A percentile compares a stretch with the other conserved stretches of the same genome.
Evolutionary conservation across 2,888 invertebrate species (phyloP).

Genomic region (Branchipolynoe longqiensis): DNA sequence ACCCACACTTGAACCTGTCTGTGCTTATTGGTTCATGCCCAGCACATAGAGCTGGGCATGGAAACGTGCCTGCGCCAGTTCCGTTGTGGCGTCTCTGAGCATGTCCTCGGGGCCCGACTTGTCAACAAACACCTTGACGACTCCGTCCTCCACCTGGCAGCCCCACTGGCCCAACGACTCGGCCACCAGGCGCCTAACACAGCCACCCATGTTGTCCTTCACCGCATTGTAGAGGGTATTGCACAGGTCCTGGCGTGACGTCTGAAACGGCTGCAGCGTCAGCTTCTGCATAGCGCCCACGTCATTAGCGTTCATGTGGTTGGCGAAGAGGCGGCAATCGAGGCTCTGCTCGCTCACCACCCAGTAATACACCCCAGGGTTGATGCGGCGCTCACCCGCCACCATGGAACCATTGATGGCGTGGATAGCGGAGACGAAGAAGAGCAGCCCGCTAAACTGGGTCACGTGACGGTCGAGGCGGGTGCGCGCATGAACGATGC

Average conservation of each 20-base stretch:
- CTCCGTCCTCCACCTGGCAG: not conserved
- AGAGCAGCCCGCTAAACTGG: not conserved
- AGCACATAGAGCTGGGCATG: not conserved
- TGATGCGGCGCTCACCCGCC: not conserved
- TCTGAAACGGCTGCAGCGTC: not conserved
- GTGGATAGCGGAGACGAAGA: not conserved
- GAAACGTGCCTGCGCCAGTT: not conserved
- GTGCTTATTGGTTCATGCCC: too few relatives aligned
- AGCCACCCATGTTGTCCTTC: constrained; percentile 15
- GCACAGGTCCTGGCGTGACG: not conserved
- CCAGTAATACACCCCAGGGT: constrained; percentile 15
- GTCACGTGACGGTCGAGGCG: not conserved
- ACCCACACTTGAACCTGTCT: too few relatives aligned
- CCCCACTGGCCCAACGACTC: not conserved
- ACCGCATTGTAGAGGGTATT: not conserved
- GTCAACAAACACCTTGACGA: constrained; percentile 5
- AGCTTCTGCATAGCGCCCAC: not conserved
- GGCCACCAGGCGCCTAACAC: not conserved
- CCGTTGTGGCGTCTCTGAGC: not conserved
- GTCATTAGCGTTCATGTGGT: not conserved
- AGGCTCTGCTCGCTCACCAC: not conserved
- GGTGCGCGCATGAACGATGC: not conserved
- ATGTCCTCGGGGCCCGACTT: not conserved
- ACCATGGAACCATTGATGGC: not conserved
- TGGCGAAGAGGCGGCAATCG: not conserved